Percentiles rank a stretch among this genome's conserved stretches.
These are phyloP conservation scores for Polyergus mexicanus DNA, from an alignment of 1,140 invertebrate species.

Conservation along the genomic window DNA sequence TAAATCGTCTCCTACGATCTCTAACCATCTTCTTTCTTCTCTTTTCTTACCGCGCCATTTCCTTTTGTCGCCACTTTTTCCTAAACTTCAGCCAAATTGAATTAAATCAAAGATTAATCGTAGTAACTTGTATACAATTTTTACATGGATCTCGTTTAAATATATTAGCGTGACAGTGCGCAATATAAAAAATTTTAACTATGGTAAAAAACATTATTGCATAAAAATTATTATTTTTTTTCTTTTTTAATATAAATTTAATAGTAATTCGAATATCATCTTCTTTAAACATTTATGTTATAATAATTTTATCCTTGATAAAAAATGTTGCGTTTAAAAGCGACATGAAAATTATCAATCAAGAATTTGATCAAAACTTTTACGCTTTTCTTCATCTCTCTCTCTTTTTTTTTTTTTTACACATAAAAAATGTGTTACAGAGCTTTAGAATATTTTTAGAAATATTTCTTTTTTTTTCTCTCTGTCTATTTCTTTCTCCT, in stretches of 20 bases:
- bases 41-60: background rate
- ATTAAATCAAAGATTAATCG: constrained; percentile 21
- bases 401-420: background rate
- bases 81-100: constrained; percentile 1
- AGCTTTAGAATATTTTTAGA: background rate
- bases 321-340: background rate
- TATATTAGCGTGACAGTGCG: background rate
- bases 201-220: background rate
- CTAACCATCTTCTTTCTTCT: background rate
- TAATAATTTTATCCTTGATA: constrained; percentile 3
- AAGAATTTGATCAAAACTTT: constrained; percentile 9
- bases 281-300: background rate
- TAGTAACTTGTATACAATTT: background rate
- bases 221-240: background rate
- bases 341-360: constrained; percentile 36
- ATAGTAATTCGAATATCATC: background rate
- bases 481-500: background rate
- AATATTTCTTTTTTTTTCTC: background rate
- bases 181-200: too few species aligned
- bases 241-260: background rate
- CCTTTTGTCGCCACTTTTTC: background rate
- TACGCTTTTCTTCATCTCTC: background rate
- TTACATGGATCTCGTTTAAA: background rate
- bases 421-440: background rate
- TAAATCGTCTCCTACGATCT: constrained; percentile 31